Base-by-base conservation (phyloP, 2,797 vertebrate genomes). In the Clarias fuscus region DNA sequence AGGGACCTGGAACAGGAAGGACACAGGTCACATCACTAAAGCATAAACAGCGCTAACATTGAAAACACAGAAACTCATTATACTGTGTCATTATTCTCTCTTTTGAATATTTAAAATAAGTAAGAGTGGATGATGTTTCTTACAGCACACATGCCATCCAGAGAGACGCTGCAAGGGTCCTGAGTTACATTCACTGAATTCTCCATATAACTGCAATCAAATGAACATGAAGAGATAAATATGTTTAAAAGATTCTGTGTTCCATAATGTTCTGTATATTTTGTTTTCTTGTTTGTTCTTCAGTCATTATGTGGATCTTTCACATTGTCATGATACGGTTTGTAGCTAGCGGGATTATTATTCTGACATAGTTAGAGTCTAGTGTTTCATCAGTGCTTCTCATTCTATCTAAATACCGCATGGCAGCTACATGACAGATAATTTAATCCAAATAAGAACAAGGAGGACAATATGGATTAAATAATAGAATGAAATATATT, bases 101-200 rank as follows among this genome's bases (percentile, higher is more conserved):
- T 48, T 20, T 18, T 18, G 27, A 18, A 27, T 81, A 81, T 18
- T 17, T 18, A 30, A 40, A 62, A 15, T 6, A 67, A 5, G 22
- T 24, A 79, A 79, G 24, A 30, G 14, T 56, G 18, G 13, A 5
- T 24, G 2, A 24, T 61, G 37, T 59, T 20, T 77, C 92, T 94
- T 85, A 96, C 95, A 89, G 92, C 94, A 22, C 95, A 96, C 15
- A 91, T 87, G 0, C 15, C 86, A 14, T 94, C 90, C 0, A 95
- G 89, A 48, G 90, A 92, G 87, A 95, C 85, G 78, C 93, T 94
- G 6, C 95, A 96, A 22, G 92, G 88, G 4, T 95, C 94, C 58
- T 89, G 78, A 77, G 90, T 71, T 67, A 90, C 85, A 1, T 92
- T 88, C 79, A 77, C n/a, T 77, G 72, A 22, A 24, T 84, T 84